These are phyloP conservation scores for Bombyx mori DNA, from an alignment of 1,140 invertebrate species.

Conservation along the genomic window ASM3026992v2 NC_085112.1:1402501-1403000, in stretches of 20 bases:
- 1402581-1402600: constrained; percentile 65
- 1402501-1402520: constrained; percentile 64
- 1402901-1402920: too few species aligned
- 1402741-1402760: constrained; percentile 64
- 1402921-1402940: too few species aligned
- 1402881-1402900: too few species aligned
- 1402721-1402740: constrained; percentile 23
- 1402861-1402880: too few species aligned
- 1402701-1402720: constrained; percentile 5
- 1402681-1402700: constrained; percentile 12
- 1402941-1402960: too few species aligned
- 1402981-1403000: too few species aligned
- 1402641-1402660: constrained; percentile 16
- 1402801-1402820: too few species aligned
- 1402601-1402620: constrained; percentile 56
- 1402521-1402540: constrained; percentile 42
- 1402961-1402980: too few species aligned
- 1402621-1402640: constrained; percentile 60
- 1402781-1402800: constrained; percentile 49
- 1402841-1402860: too few species aligned
- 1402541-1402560: too few species aligned
- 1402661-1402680: constrained; percentile 11
- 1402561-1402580: constrained; percentile 15
- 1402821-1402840: too few species aligned
- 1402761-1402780: constrained; percentile 54